Evolutionary conservation across 2,113 vertebrate species (phyloP), one percentile per base, ranked within the genome.

Genomic region (Corythaeola cristata): DNA sequence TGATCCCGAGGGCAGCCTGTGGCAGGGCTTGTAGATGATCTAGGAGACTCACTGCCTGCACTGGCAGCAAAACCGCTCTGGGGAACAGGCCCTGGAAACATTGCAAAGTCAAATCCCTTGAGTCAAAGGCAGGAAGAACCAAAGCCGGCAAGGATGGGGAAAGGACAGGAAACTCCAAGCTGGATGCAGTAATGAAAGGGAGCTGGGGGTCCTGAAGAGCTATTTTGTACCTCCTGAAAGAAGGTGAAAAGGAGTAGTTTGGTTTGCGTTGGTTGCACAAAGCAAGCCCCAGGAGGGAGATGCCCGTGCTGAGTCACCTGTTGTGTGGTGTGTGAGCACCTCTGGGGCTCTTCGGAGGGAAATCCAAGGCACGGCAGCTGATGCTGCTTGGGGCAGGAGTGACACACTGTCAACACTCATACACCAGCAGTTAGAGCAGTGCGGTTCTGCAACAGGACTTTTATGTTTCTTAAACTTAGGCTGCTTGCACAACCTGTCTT

Each of bases 331-430:
- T n/a, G 20, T 44, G 62, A 78, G 37, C 35, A 59, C 44, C 26
- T 41, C 62, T 63, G 85, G 56, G 74, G 15, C 52, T 80, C 3
- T 0, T 39, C 16, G 13, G 59, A 73, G 19, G 33, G 45, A 86
- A 86, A 66, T 47, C 55, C 5, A 6, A 85, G 81, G 73, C 58
- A 64, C 0, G 0, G 37, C 69, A 71, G 52, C 13, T n/a, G 64
- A 66, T 53, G 26, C 44, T 71, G 49, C 37, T n/a, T 30, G 55
- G 55, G 59, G 20, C 59, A 50, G n/a, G 27, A 50, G 24, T 28
- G 56, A 47, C 0, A 1, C 45, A 16, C 45, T 2, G 0, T 44
- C 28, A 68, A 21, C 23, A 12, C 15, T 66, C 1, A 0, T 20
- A 55, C 28, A 47, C 16, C 56, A 79, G 56, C 22, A 30, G 32